Percentiles rank a stretch among this genome's conserved stretches.
Evolutionary conservation across 2,113 vertebrate species (phyloP).

Genomic region (Platysteira castanea): DNA sequence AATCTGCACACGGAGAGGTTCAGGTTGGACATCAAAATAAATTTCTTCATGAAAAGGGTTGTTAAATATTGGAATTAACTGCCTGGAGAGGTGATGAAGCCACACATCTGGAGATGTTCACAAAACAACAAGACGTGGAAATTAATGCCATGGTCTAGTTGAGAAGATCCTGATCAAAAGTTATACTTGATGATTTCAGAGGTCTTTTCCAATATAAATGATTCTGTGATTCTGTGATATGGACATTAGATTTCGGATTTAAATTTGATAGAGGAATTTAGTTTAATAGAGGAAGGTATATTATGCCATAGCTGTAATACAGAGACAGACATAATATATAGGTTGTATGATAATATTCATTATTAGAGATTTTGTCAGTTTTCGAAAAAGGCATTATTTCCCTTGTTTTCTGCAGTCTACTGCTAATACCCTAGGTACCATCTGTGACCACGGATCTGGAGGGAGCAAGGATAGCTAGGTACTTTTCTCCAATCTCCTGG

Average conservation of each 20-base stretch:
- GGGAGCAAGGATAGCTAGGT: not conserved
- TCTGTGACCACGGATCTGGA: not conserved
- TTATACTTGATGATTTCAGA: not conserved
- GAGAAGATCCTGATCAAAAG: not conserved
- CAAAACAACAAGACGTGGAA: not conserved
- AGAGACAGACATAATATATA: not conserved
- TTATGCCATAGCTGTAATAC: not conserved
- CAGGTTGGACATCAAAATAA: not conserved
- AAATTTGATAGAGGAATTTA: not conserved
- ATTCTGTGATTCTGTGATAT: not conserved
- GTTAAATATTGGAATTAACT: not conserved
- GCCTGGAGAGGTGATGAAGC: too few relatives aligned
- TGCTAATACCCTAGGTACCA: not conserved
- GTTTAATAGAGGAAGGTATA: not conserved
- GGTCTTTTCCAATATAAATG: not conserved
- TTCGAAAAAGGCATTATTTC: not conserved
- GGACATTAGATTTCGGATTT: not conserved
- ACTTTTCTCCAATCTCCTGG: not conserved
- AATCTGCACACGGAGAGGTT: not conserved
- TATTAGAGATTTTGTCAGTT: not conserved
- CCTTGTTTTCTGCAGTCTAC: not conserved
- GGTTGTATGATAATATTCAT: not conserved
- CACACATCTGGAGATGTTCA: not conserved
- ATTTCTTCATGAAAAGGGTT: not conserved
- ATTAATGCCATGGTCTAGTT: not conserved